phyloP scores from a whole-genome alignment of 2,113 vertebrate species.

The Cryptomyrus ogoouensis region DNA sequence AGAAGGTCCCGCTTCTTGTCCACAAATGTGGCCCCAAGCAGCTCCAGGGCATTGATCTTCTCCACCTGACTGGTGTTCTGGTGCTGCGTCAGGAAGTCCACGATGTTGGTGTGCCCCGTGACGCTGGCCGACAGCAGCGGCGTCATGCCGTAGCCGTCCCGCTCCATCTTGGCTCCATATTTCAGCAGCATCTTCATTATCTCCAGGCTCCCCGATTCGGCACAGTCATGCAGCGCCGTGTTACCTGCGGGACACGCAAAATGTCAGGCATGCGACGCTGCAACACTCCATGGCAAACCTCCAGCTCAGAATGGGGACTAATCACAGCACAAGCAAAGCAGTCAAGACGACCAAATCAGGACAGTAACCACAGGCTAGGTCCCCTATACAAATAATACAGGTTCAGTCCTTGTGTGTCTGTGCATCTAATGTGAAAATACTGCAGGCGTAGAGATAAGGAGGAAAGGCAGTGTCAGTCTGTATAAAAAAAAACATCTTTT shows the following conservation, averaged over 20 bases:
- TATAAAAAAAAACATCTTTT: neutral
- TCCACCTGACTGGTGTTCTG: conserved; percentile 79
- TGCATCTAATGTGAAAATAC: neutral
- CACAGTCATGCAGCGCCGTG: conserved; percentile 92
- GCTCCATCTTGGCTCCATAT: conserved; percentile 94
- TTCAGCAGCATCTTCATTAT: conserved; percentile 97
- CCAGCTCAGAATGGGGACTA: neutral
- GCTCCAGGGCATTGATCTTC: conserved; percentile 85
- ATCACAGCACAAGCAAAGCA: neutral
- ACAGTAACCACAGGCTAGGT: neutral
- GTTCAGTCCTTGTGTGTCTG: neutral
- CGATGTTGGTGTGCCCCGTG: conserved; percentile 95
- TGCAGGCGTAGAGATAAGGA: neutral
- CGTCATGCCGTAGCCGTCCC: conserved; percentile 95
- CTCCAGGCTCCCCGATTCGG: conserved; percentile 96
- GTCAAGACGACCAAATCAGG: neutral
- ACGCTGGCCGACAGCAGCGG: conserved; percentile 93
- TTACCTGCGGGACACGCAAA: conserved; percentile 69
- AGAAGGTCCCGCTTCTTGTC: conserved; percentile 96
- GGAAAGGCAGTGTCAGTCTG: neutral
- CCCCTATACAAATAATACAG: neutral
- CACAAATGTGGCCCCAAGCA: conserved; percentile 92
- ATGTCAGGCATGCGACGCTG: neutral
- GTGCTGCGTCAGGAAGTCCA: conserved; percentile 88
- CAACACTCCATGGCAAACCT: neutral